phyloP scores from a whole-genome alignment of 1,140 invertebrate species.

The Trichoplusia ni region DNA sequence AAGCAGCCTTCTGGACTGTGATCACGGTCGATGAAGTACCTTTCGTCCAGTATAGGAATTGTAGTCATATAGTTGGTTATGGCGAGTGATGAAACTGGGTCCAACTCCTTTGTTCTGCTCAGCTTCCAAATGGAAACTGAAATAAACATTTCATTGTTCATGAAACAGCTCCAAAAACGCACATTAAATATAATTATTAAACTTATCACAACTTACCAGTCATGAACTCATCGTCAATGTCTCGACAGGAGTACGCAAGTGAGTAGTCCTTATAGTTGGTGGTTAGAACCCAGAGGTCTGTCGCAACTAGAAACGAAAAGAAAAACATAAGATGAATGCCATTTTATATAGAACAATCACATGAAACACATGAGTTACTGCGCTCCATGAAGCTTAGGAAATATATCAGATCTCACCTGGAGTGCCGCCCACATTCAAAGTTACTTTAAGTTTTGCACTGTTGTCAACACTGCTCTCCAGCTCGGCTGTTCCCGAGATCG shows the following conservation, averaged over 20 bases:
- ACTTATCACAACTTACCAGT: neutral
- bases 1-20: constrained; percentile 57
- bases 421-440: constrained; percentile 48
- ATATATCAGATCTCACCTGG: too few relatives aligned
- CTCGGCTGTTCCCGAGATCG: too few relatives aligned
- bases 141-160: too few relatives aligned
- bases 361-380: too few relatives aligned
- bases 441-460: constrained; percentile 56
- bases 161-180: too few relatives aligned
- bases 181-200: too few relatives aligned
- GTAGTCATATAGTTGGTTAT: constrained; percentile 49
- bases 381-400: too few relatives aligned
- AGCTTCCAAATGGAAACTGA: constrained; percentile 63
- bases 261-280: constrained; percentile 65
- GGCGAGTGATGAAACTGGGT: constrained; percentile 25
- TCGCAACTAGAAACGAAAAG: constrained; percentile 40
- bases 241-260: constrained; percentile 63
- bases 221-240: constrained; percentile 46
- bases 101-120: constrained; percentile 51
- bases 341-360: too few relatives aligned
- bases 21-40: constrained; percentile 48
- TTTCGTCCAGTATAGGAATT: constrained; percentile 49
- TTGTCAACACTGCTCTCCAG: too few relatives aligned
- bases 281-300: constrained; percentile 74
- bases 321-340: constrained; percentile 1